Percentiles rank a stretch among this genome's conserved stretches.
Conservation (phyloP, 2,888 invertebrate species). For the Standfussiana lucernea region DNA sequence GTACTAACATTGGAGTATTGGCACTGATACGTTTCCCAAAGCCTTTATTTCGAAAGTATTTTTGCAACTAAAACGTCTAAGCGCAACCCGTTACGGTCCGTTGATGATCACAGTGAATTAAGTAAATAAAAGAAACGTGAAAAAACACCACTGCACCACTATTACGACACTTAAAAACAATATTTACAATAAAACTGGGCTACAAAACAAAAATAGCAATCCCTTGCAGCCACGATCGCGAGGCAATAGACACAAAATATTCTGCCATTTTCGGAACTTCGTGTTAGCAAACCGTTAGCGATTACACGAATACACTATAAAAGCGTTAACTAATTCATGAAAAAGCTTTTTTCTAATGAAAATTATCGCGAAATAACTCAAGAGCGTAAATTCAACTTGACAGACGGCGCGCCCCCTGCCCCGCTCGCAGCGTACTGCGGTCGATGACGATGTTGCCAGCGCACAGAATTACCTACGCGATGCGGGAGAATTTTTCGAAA, state of each 20-base stretch:
- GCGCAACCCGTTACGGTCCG: slow-evolving; percentile 71
- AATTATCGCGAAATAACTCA: slow-evolving; percentile 81
- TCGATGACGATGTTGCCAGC: slow-evolving; percentile 85
- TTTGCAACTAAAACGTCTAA: slow-evolving; percentile 69
- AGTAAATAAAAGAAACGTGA: slow-evolving; percentile 69
- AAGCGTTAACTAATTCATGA: slow-evolving; percentile 79
- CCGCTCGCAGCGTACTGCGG: slow-evolving; percentile 78
- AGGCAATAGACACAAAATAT: slow-evolving; percentile 46
- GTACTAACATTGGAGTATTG: slow-evolving; percentile 70
- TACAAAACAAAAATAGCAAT: slow-evolving; percentile 87
- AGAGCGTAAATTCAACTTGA: slow-evolving; percentile 84
- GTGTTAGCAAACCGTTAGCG: slow-evolving; percentile 73
- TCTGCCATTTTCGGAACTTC: slow-evolving; percentile 61
- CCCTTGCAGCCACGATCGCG: slow-evolving; percentile 65
- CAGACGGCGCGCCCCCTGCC: slow-evolving; percentile 80
- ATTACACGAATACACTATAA: slow-evolving; percentile 69
- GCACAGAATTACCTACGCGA: slow-evolving; percentile 63
- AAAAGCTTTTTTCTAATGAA: slow-evolving; percentile 81
- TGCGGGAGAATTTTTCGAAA: slow-evolving; percentile 67
- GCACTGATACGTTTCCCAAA: slow-evolving; percentile 69
- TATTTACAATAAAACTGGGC: slow-evolving; percentile 87
- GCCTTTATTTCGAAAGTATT: slow-evolving; percentile 74
- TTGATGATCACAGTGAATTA: slow-evolving; percentile 67
- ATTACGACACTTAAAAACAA: slow-evolving; percentile 85
- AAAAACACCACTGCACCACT: slow-evolving; percentile 72